A percentile compares a stretch with the other conserved stretches of the same genome.
phyloP scores from a whole-genome alignment of 1,140 invertebrate species.

The Arion vulgaris region DNA sequence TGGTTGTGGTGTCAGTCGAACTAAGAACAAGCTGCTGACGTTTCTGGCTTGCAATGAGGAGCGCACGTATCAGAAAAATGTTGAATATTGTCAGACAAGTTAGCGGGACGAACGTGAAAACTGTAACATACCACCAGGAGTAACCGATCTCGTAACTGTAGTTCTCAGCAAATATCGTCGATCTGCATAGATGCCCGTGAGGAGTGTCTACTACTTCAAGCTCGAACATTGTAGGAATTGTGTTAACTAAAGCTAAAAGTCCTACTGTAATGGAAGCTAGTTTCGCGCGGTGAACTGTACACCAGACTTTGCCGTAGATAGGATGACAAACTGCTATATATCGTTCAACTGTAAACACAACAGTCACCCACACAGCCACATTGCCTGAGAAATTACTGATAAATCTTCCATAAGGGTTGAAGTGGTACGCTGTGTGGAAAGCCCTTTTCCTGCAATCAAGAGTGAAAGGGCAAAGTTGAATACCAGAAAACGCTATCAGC shows the following conservation, averaged over 20 bases:
- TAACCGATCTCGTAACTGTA: conserved; percentile 77
- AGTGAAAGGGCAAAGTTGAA: conserved; percentile 71
- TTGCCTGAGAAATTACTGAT: conserved; percentile 80
- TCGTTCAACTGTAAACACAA: conserved; percentile 84
- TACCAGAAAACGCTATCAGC: conserved; percentile 82
- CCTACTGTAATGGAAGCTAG: conserved; percentile 49
- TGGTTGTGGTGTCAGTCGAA: background rate
- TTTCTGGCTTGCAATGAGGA: conserved; percentile 76
- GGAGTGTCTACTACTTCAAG: conserved; percentile 50
- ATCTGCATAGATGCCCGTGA: conserved; percentile 59
- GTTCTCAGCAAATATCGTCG: conserved; percentile 66
- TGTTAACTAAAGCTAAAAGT: conserved; percentile 52
- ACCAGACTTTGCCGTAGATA: conserved; percentile 81
- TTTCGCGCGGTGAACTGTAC: conserved; percentile 75
- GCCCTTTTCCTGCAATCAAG: conserved; percentile 51
- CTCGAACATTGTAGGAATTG: conserved; percentile 61
- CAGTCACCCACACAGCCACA: conserved; percentile 83
- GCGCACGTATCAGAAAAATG: conserved; percentile 80
- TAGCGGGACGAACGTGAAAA: conserved; percentile 80
- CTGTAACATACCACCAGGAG: conserved; percentile 78
- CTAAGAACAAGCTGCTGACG: conserved; percentile 75
- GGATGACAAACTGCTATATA: conserved; percentile 86
- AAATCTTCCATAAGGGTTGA: conserved; percentile 76
- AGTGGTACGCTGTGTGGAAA: conserved; percentile 59
- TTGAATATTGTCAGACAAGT: conserved; percentile 81